Conservation (phyloP, 2,888 invertebrate species). For the Machimus rusticus region DNA sequence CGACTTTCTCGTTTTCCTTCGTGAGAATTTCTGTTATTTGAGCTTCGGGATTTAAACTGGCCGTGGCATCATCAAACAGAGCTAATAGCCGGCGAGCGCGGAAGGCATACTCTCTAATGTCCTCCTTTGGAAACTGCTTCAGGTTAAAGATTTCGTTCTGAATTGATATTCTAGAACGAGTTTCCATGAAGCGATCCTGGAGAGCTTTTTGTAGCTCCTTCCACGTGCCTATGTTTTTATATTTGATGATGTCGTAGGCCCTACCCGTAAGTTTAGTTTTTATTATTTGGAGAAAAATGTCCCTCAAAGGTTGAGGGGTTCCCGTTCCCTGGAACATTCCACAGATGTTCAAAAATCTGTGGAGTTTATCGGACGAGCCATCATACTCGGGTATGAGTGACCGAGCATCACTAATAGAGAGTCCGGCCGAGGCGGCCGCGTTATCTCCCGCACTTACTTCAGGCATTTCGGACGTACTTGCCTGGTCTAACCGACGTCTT, state of each 20-base stretch:
- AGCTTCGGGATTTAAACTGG: neutral
- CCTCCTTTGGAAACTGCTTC: neutral
- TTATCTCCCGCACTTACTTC: neutral
- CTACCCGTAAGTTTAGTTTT: neutral
- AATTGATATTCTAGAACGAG: neutral
- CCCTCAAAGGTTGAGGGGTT: neutral
- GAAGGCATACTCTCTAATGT: neutral
- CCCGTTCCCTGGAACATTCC: neutral
- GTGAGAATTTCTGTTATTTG: neutral
- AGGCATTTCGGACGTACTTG: neutral
- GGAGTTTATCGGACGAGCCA: neutral
- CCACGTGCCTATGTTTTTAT: neutral
- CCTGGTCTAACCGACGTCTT: neutral
- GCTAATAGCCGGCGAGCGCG: neutral
- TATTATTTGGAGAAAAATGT: neutral
- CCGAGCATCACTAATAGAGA: neutral
- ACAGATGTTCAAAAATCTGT: neutral
- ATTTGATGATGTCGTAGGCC: neutral
- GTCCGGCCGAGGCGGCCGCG: neutral
- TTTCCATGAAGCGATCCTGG: neutral
- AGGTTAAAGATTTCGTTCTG: neutral
- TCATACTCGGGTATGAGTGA: neutral
- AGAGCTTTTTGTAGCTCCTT: neutral
- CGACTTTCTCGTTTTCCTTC: neutral
- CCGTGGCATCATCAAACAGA: neutral